Percentiles rank a stretch among this genome's conserved stretches.
These are phyloP conservation scores for Xanthostigma xanthostigma DNA, from an alignment of 2,888 invertebrate species.

Conservation along the genomic window DNA sequence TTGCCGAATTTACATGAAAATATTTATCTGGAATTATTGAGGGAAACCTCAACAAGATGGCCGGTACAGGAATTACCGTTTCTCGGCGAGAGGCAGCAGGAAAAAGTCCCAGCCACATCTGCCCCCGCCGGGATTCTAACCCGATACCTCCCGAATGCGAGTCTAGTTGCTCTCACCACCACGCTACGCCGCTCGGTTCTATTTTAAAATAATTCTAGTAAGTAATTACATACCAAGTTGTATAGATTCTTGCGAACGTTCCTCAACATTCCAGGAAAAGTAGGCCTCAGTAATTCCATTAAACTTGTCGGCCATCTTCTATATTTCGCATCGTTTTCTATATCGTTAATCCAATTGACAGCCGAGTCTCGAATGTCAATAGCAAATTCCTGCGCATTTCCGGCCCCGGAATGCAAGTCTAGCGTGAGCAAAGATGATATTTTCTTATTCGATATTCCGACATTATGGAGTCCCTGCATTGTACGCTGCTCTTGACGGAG, in stretches of 20 bases:
- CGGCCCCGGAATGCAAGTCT: constrained; percentile 43
- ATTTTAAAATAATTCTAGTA: background rate
- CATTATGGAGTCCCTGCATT: constrained; percentile 63
- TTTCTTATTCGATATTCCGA: constrained; percentile 52
- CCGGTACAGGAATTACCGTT: no score
- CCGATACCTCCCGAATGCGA: no score
- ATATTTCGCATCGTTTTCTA: constrained; percentile 82
- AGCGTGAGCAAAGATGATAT: constrained; percentile 49
- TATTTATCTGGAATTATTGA: no score
- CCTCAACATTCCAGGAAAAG: constrained; percentile 93
- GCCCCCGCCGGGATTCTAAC: no score
- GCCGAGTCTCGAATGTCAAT: constrained; percentile 89
- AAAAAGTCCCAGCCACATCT: no score
- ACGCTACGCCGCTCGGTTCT: no score
- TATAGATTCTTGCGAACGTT: constrained; percentile 75
- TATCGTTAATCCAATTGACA: constrained; percentile 87
- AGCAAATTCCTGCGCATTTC: constrained; percentile 60
- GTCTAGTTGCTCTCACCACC: no score
- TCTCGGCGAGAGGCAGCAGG: no score
- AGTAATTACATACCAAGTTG: constrained; percentile 45
- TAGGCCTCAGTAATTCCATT: constrained; percentile 85
- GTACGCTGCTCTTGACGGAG: constrained; percentile 73
- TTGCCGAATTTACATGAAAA: constrained; percentile 1
- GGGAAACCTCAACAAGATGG: no score
- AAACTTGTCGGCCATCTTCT: constrained; percentile 77